Conservation (phyloP, 2,113 vertebrate genomes). For the Pedetes capensis region DNA sequence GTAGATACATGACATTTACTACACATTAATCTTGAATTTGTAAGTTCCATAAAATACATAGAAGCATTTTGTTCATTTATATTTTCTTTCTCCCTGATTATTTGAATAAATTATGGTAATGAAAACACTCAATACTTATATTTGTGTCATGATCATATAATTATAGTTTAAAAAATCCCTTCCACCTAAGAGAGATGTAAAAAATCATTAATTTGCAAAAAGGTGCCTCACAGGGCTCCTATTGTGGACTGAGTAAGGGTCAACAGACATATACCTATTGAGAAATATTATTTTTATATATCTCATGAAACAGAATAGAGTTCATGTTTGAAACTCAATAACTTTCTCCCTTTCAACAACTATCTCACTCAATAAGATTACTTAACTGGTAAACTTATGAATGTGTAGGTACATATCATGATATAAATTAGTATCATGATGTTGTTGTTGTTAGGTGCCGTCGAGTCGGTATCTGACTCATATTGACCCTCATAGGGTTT, state of each 20-base stretch:
- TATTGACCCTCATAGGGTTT: too few relatives aligned
- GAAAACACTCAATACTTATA: not conserved
- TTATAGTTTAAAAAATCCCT: not conserved
- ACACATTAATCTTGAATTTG: not conserved
- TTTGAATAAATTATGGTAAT: not conserved
- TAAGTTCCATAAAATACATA: not conserved
- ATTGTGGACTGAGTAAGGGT: fast-evolving
- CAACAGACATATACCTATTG: too few relatives aligned
- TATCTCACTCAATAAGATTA: not conserved
- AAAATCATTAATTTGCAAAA: not conserved
- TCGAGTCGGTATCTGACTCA: too few relatives aligned
- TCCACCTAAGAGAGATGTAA: not conserved
- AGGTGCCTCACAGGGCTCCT: not conserved
- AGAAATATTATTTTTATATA: not conserved
- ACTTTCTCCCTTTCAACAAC: not conserved
- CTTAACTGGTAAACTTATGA: not conserved
- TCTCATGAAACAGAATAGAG: not conserved
- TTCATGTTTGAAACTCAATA: not conserved
- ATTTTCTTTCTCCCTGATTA: not conserved
- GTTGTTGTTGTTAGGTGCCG: too few relatives aligned
- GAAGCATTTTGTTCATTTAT: too few relatives aligned
- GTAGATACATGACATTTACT: not conserved
- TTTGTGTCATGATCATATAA: not conserved
- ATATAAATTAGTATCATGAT: not conserved
- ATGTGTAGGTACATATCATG: not conserved